Conservation (phyloP, 2,113 vertebrate genomes). For the Syrmaticus mikado region DNA sequence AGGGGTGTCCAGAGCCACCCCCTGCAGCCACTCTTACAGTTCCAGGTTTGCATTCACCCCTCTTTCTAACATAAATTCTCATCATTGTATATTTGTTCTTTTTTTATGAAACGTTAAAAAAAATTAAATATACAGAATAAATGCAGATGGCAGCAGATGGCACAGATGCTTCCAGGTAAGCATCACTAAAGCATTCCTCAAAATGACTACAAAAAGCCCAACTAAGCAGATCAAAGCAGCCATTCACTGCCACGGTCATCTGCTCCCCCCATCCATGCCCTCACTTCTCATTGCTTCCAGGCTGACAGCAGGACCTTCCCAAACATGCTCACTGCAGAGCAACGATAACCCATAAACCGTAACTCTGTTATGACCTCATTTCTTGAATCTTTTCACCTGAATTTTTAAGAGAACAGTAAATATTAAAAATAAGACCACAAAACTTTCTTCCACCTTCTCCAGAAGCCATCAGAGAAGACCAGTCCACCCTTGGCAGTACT, state of each 20-base stretch:
- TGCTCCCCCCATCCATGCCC: background rate
- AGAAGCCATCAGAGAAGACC: no score
- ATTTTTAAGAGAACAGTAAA: background rate
- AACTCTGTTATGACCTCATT: background rate
- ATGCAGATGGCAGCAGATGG: background rate
- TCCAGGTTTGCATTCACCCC: background rate
- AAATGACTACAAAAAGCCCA: background rate
- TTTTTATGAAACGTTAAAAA: background rate
- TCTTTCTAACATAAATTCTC: background rate
- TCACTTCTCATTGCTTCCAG: accelerated
- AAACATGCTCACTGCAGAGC: background rate
- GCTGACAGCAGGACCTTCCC: background rate
- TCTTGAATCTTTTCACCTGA: no score
- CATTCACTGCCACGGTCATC: accelerated
- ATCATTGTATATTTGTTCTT: background rate
- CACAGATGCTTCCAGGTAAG: background rate
- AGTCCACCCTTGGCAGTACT: accelerated
- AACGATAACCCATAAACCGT: background rate
- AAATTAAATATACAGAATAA: background rate
- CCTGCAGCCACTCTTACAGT: background rate
- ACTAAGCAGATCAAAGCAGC: background rate
- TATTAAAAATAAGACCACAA: background rate
- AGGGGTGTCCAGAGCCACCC: background rate
- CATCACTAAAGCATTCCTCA: background rate
- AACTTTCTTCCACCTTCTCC: background rate